Evolutionary conservation across 1,140 invertebrate species (phyloP).

Genomic region (Drosophila pectinifera): DNA sequence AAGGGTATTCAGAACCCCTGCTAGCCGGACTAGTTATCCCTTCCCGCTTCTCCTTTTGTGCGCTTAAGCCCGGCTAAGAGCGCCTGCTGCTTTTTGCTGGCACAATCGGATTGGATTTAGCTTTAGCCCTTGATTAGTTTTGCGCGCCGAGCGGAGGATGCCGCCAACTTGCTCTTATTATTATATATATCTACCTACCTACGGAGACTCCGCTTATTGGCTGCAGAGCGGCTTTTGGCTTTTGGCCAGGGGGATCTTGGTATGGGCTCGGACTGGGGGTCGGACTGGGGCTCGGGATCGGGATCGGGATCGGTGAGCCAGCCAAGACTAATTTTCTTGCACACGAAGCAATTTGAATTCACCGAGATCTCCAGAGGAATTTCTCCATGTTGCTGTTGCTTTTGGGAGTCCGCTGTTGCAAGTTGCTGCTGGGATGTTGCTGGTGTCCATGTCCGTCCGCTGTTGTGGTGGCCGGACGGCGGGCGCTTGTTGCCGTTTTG

Average conservation of each 20-base stretch:
- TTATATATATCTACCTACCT: slow-evolving; percentile 72
- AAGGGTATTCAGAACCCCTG: not conserved
- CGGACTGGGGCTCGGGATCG: slow-evolving; percentile 22
- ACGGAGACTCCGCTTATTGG: slow-evolving; percentile 62
- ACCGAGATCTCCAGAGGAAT: slow-evolving; percentile 70
- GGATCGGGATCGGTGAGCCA: slow-evolving; percentile 49
- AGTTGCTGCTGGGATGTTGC: slow-evolving; percentile 41
- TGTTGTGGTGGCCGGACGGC: slow-evolving; percentile 20
- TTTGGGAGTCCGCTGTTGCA: slow-evolving; percentile 22
- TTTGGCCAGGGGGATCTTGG: slow-evolving; percentile 56
- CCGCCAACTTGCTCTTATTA: slow-evolving; percentile 78
- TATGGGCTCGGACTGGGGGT: too few species aligned
- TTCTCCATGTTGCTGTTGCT: slow-evolving; percentile 47
- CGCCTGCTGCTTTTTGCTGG: slow-evolving; percentile 65
- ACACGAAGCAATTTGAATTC: slow-evolving; percentile 84
- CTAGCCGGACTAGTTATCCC: too few species aligned
- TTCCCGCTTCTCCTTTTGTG: slow-evolving; percentile 15
- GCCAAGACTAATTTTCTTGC: slow-evolving; percentile 85
- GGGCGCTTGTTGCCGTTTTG: slow-evolving; percentile 72
- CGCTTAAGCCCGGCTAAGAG: slow-evolving; percentile 37
- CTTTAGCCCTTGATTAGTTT: slow-evolving; percentile 83
- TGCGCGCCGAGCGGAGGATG: slow-evolving; percentile 64
- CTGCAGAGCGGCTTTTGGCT: slow-evolving; percentile 38
- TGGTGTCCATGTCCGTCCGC: slow-evolving; percentile 32
- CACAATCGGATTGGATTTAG: slow-evolving; percentile 83